These are phyloP conservation scores for Idaea aversata DNA, from an alignment of 2,888 invertebrate species.

Conservation along the genomic window DNA sequence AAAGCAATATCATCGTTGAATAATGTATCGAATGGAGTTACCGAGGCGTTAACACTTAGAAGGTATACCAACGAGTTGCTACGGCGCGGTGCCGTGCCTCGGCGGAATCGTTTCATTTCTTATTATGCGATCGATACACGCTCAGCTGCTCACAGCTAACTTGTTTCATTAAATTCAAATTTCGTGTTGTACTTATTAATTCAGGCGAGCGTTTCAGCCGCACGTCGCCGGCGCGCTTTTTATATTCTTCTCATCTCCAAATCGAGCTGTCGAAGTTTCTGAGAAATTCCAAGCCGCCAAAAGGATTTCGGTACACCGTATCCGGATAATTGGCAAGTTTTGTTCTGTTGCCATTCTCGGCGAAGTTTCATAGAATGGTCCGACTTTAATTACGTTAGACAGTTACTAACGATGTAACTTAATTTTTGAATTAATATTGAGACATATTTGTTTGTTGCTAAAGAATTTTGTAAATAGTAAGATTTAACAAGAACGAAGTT, in stretches of 20 bases:
- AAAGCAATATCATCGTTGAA: not conserved
- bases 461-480: constrained; percentile 32
- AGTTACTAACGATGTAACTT: constrained; percentile 31
- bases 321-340: constrained; percentile 45
- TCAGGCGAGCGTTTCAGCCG: constrained; percentile 66
- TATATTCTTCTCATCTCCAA: constrained; percentile 58
- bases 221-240: constrained; percentile 62
- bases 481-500: constrained; percentile 59
- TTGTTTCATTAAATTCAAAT: constrained; percentile 82
- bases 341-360: constrained; percentile 29
- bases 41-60: not conserved
- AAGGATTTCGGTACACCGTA: constrained; percentile 37
- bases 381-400: constrained; percentile 35
- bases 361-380: constrained; percentile 28
- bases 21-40: constrained; percentile 1
- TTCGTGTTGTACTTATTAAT: constrained; percentile 81
- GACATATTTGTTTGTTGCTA: constrained; percentile 20
- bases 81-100: constrained; percentile 21
- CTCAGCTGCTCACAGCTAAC: constrained; percentile 74
- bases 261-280: constrained; percentile 41
- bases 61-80: not conserved
- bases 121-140: constrained; percentile 69
- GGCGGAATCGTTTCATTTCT: constrained; percentile 34
- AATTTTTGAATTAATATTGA: constrained; percentile 26
- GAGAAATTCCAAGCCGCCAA: constrained; percentile 26